Base-by-base conservation (phyloP, 2,113 vertebrate species). In the Gymnobelideus leadbeateri region DNA sequence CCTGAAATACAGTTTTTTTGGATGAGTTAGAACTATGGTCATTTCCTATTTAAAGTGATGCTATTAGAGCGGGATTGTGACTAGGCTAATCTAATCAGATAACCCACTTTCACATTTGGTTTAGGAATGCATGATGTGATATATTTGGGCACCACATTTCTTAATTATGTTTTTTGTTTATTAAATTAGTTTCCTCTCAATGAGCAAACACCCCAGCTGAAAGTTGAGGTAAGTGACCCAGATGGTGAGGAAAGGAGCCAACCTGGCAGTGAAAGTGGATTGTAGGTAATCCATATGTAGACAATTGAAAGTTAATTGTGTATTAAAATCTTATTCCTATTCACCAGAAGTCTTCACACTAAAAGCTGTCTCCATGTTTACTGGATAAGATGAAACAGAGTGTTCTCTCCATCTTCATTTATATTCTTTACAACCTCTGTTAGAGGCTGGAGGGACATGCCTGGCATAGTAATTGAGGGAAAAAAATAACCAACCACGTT, bases 21-120 rank as follows among this genome's bases (percentile, higher is more conserved):
- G 11, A 2, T 91, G 43, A 1, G 31, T 23, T 25, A 52, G 6
- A n/a, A 47, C 77, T 54, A 49, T 37, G 37, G 4, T 52, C 47
- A 0, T 89, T 89, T 43, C 24, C 21, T 0, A 31, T 90, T 92
- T 28, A 91, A 51, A 51, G 25, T 47, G 24, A 68, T 8, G 31
- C 1, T 37, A 0, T 1, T 3, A 37, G 21, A 4, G 0, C 2
- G 31, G 50, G 46, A 11, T 68, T n/a, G 31, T 68, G 61, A n/a
- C 61, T n/a, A 68, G 3, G 3, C n/a, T n/a, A 54, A 50, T 37
- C 9, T 51, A 89, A 52, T 2, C 50, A 5, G 19, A 37, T 21
- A 68, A 14, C 68, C 54, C 10, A 51, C 53, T 89, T 89, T 43
- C 49, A 52, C 0, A 3, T 51, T 37, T 68, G 77, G 8, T 47